phyloP scores from a whole-genome alignment of 2,113 vertebrate genomes.

The Podarcis raffonei region DNA sequence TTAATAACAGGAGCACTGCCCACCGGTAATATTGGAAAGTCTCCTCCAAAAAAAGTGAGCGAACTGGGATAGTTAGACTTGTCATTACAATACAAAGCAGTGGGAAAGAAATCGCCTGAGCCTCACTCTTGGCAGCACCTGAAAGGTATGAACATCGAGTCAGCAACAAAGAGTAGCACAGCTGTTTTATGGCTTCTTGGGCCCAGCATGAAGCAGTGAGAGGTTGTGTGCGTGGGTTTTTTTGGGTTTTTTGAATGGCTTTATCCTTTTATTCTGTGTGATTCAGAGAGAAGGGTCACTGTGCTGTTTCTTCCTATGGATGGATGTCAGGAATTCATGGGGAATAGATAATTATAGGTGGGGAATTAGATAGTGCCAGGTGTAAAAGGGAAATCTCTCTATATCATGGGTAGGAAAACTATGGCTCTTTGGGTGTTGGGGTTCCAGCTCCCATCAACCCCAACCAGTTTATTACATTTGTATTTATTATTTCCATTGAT shows the following conservation, averaged over 20 bases:
- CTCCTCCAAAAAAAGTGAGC: conserved; percentile 2
- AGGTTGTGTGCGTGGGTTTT: not conserved
- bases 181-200: not conserved
- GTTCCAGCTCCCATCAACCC: too few relatives aligned
- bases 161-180: not conserved
- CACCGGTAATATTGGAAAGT: conserved; percentile 12
- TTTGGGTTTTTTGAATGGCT: not conserved
- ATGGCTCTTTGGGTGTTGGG: too few relatives aligned
- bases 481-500: too few relatives aligned
- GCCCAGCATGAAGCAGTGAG: not conserved
- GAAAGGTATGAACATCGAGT: not conserved
- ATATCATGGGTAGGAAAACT: too few relatives aligned
- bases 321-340: not conserved
- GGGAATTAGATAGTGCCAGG: not conserved
- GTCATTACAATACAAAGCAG: not conserved
- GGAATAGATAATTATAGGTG: not conserved
- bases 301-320: not conserved
- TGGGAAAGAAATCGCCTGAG: not conserved
- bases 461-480: too few relatives aligned
- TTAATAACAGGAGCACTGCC: conserved; percentile 9
- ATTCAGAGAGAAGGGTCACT: not conserved
- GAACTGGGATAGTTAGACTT: not conserved
- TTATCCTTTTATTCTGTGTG: not conserved
- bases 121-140: not conserved
- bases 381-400: not conserved